Evolutionary conservation across 1,140 invertebrate species (phyloP), one percentile per base, ranked within the genome.

Genomic region (Bombus breviceps): DNA sequence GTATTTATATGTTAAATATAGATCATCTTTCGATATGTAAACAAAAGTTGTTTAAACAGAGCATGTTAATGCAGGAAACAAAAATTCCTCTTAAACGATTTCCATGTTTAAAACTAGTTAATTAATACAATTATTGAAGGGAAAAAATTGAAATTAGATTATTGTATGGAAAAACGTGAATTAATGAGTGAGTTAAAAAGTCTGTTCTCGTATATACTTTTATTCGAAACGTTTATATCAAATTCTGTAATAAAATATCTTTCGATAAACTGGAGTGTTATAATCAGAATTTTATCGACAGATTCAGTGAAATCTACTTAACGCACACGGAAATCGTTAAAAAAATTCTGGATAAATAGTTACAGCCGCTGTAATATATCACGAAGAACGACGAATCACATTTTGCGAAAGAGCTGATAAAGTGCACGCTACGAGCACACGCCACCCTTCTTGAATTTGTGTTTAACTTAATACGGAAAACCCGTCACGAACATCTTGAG

Each of bases 391-490:
- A 69, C 77, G 79, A 77, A 66, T 83, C 87, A 83, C 85, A 68
- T 89, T 90, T 89, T 71, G 47, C 68, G 78, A 91, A 86, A 72
- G 39, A 78, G 53, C 83, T 69, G 90, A 91, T 91, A 91, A 91
- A 88, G 73, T 81, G 80, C 90, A 91, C 90, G 41, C 68, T 39
- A 34, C 32, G 22, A 39, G 79, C 66, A 86, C 90, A 86, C 90
- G 90, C 89, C 84, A 91, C 64, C 87, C 68, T 88, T 88, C 89
- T 86, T 90, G 89, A 90, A 90, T 82, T 66, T 68, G 81, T 80
- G 69, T 83, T 90, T 86, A 88, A 91, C 74, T 83, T 77, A 91
- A 90, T 91, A 88, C 75, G 77, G 89, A 68, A 85, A 90, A 88
- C 84, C 64, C 83, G 89, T 90, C 89, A 90, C 89, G 89, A 90